A percentile compares a stretch with the other conserved stretches of the same genome.
Conservation (phyloP, 2,888 invertebrate species). For the Melanophora roralis region DNA sequence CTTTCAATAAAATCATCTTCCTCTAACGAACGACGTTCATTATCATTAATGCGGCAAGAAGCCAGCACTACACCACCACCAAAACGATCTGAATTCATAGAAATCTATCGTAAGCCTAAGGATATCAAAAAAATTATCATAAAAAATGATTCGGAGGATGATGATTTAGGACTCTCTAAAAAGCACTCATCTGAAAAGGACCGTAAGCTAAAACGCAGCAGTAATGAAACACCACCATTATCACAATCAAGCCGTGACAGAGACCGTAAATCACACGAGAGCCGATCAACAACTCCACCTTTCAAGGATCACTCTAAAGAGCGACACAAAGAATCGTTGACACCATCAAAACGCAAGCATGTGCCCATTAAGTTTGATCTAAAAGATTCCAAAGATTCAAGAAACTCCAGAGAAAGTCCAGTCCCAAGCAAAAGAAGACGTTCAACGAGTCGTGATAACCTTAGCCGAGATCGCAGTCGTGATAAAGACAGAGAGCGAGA, state of each 20-base stretch:
- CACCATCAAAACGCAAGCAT: conserved; percentile 72
- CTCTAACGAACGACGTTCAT: conserved; percentile 65
- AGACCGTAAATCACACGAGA: conserved; percentile 49
- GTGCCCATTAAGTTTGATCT: conserved; percentile 75
- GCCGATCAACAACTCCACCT: conserved; percentile 74
- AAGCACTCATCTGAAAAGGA: conserved; percentile 65
- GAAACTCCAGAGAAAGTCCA: conserved; percentile 44
- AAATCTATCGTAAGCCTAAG: conserved; percentile 71
- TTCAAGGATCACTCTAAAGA: conserved; percentile 59
- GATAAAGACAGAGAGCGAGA: conserved; percentile 65
- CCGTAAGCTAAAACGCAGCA: conserved; percentile 45
- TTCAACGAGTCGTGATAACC: conserved; percentile 67
- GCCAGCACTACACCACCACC: conserved; percentile 70
- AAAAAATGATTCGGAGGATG: conserved; percentile 78
- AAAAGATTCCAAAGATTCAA: conserved; percentile 34
- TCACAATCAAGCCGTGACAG: conserved; percentile 13
- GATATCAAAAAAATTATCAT: conserved; percentile 75
- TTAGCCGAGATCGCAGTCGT: conserved; percentile 38
- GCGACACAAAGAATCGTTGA: conserved; percentile 39
- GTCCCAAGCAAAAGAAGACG: conserved; percentile 59
- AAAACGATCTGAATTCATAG: conserved; percentile 68
- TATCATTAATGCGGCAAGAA: conserved; percentile 67
- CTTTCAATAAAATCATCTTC: conserved; percentile 36
- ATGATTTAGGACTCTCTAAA: conserved; percentile 68
- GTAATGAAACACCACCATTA: conserved; percentile 37